Evolutionary conservation across 2,888 invertebrate genomes (phyloP).

Genomic region (Matsumyia berberina): DNA sequence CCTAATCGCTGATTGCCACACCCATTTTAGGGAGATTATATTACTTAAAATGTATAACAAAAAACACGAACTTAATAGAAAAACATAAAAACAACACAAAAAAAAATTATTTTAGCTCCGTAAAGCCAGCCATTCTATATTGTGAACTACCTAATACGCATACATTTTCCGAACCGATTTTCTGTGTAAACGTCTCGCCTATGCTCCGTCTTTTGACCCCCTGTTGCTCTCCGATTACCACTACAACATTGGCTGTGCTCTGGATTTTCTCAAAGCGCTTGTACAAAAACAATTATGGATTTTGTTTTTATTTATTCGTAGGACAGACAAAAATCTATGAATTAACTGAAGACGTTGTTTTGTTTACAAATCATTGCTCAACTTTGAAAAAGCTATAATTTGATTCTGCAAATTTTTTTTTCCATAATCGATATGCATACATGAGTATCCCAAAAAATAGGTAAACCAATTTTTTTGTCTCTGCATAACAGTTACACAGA

Average conservation of each 20-base stretch:
- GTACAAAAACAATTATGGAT: not conserved
- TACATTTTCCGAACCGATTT: slow-evolving; percentile 51
- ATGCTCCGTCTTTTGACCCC: slow-evolving; percentile 34
- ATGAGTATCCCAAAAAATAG: slow-evolving; percentile 19
- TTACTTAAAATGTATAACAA: too few species aligned
- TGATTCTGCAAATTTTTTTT: not conserved
- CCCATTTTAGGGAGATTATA: too few species aligned
- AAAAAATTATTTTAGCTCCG: too few species aligned
- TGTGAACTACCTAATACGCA: slow-evolving; percentile 55
- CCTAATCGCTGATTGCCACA: too few species aligned
- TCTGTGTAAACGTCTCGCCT: slow-evolving; percentile 41
- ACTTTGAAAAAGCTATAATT: not conserved
- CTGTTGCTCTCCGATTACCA: slow-evolving; percentile 53
- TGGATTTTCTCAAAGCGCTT: not conserved
- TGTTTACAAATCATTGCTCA: not conserved
- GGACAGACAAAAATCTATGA: not conserved
- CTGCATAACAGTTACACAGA: slow-evolving; percentile 26
- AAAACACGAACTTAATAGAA: too few species aligned
- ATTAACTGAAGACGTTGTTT: not conserved
- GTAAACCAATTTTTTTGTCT: slow-evolving; percentile 3
- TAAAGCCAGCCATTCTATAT: slow-evolving; percentile 28
- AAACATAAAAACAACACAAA: too few species aligned
- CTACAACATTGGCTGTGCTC: not conserved
- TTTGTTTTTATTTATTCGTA: not conserved
- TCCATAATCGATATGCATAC: slow-evolving; percentile 29